A percentile compares a stretch with the other conserved stretches of the same genome.
Evolutionary conservation across 2,888 invertebrate species (phyloP).

Genomic region (Drosophila multiciliata): DNA sequence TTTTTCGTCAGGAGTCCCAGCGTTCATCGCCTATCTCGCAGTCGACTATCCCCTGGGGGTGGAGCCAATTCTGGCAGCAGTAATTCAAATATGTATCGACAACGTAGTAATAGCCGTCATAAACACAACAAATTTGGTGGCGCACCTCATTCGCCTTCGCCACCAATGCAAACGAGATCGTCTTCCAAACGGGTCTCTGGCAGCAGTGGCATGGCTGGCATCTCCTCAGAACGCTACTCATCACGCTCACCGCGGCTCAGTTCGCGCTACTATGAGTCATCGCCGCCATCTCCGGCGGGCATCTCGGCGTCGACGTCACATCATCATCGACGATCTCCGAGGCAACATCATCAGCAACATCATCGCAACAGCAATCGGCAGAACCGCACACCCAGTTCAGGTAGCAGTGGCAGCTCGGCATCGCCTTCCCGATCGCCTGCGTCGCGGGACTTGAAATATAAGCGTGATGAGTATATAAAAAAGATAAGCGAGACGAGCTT

Average conservation of each 20-base stretch:
- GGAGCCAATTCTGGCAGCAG: slow-evolving; percentile 46
- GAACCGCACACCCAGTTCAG: slow-evolving; percentile 73
- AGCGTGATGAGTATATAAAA: slow-evolving; percentile 89
- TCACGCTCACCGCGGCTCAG: slow-evolving; percentile 82
- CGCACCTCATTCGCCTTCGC: slow-evolving; percentile 81
- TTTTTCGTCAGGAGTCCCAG: slow-evolving; percentile 78
- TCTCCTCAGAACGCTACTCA: slow-evolving; percentile 78
- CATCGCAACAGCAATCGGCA: slow-evolving; percentile 54
- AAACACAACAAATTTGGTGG: slow-evolving; percentile 74
- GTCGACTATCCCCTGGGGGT: slow-evolving; percentile 75
- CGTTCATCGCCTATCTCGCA: slow-evolving; percentile 71
- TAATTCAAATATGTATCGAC: slow-evolving; percentile 68
- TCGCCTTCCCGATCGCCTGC: slow-evolving; percentile 85
- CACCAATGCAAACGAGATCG: slow-evolving; percentile 85
- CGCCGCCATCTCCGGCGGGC: slow-evolving; percentile 83
- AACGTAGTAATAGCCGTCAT: slow-evolving; percentile 61
- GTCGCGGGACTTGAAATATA: slow-evolving; percentile 81
- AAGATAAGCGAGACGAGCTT: slow-evolving; percentile 95
- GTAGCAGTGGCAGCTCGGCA: slow-evolving; percentile 64
- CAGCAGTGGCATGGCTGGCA: slow-evolving; percentile 56
- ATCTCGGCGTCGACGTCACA: slow-evolving; percentile 57
- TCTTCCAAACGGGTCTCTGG: slow-evolving; percentile 83
- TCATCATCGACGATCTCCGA: slow-evolving; percentile 72
- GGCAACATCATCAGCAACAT: slow-evolving; percentile 63
- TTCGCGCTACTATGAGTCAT: slow-evolving; percentile 83